Percentiles rank a stretch among this genome's conserved stretches.
Evolutionary conservation across 2,113 vertebrate species (phyloP).

Genomic region (Toxostoma redivivum): DNA sequence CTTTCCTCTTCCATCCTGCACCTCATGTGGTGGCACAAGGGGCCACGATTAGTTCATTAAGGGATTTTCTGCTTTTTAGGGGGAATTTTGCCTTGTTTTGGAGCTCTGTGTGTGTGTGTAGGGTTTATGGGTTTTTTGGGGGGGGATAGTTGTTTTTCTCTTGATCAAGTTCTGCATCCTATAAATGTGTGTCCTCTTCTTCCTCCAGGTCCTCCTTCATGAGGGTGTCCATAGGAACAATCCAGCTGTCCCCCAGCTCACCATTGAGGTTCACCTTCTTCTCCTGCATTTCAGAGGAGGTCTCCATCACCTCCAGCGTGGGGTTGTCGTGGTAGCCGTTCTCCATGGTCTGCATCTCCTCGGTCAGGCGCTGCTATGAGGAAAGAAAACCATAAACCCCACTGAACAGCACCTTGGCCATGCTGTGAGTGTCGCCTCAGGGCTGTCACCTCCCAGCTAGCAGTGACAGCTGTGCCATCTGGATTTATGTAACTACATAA

Average conservation of each 20-base stretch:
- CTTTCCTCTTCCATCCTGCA: background rate
- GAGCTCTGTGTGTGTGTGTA: background rate
- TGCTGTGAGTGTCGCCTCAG: background rate
- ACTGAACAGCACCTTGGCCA: background rate
- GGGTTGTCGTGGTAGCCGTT: conserved; percentile 98
- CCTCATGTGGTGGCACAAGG: background rate
- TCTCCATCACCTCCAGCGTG: conserved; percentile 96
- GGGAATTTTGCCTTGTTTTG: background rate
- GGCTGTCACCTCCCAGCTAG: background rate
- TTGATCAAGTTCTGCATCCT: background rate
- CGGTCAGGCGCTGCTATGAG: conserved; percentile 87
- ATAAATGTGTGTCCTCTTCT: conserved; percentile 97
- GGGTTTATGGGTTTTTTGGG: background rate
- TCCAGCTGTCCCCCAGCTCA: conserved; percentile 96
- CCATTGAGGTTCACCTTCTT: conserved; percentile 87
- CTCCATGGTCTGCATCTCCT: conserved; percentile 94
- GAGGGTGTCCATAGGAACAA: conserved; percentile 91
- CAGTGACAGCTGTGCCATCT: fast-evolving
- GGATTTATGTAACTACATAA: background rate
- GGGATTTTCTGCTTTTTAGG: background rate
- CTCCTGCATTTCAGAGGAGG: conserved; percentile 92
- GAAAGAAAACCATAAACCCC: background rate
- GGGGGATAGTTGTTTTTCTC: background rate
- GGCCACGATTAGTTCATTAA: background rate
- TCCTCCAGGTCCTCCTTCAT: conserved; percentile 86